phyloP scores from a whole-genome alignment of 1,140 invertebrate genomes.

The Heliconius congener region DNA sequence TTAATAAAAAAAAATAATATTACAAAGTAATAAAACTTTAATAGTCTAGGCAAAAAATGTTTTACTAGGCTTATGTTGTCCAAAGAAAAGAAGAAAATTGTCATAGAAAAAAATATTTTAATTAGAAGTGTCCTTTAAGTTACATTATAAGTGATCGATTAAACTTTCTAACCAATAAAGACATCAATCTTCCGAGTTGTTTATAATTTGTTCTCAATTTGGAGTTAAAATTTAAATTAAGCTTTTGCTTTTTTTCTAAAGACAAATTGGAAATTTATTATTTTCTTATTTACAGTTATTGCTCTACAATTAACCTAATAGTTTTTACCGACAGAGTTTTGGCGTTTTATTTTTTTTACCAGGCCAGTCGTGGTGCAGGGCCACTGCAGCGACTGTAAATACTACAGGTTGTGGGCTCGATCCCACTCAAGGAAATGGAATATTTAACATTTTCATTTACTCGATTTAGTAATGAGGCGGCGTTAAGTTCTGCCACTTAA shows the following conservation, averaged over 20 bases:
- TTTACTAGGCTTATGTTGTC: neutral
- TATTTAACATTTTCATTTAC: too few relatives aligned
- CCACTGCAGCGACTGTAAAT: too few relatives aligned
- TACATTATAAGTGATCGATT: conserved; percentile 1
- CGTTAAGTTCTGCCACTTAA: too few relatives aligned
- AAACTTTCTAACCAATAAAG: neutral
- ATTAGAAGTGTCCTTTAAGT: neutral
- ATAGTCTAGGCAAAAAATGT: neutral
- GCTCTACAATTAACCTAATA: too few relatives aligned
- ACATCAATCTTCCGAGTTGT: neutral
- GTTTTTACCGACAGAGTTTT: too few relatives aligned
- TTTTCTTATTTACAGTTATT: too few relatives aligned
- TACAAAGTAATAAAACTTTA: neutral
- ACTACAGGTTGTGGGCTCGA: too few relatives aligned
- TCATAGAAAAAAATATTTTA: neutral
- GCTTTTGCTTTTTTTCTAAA: neutral
- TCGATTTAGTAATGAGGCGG: too few relatives aligned
- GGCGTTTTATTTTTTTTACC: too few relatives aligned
- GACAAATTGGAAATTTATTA: neutral
- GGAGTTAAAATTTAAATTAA: neutral
- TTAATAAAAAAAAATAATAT: neutral
- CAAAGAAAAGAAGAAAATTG: neutral
- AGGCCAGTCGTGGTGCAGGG: too few relatives aligned
- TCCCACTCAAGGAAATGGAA: too few relatives aligned
- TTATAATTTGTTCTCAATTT: neutral